Evolutionary conservation across 2,797 vertebrate species (phyloP), one percentile per base, ranked within the genome.

Genomic region (Sphaeramia orbicularis): DNA sequence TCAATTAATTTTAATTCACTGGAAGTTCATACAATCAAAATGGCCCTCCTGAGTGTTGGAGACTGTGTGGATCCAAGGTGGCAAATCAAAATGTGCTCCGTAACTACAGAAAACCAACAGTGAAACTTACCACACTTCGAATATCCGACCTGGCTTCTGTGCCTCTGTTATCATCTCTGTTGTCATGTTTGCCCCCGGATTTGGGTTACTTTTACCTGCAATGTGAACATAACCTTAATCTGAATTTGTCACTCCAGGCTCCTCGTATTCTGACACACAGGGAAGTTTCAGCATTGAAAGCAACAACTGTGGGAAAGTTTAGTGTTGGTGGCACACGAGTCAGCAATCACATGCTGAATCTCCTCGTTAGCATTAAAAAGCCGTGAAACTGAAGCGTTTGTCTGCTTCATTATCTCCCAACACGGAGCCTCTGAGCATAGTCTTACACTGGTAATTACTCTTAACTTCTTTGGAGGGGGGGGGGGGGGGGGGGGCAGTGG

Each of bases 391-490:
- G 35, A 50, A 66, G 65, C 50, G 61, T 71, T 74, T 74, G 59
- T 76, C 61, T 21, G 58, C 78, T 71, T 85, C 74, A 68, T 87
- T 85, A 87, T 74, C 80, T 74, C 63, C 30, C 38, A 13, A 66
- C 73, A 21, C 12, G 14, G 59, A 65, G 66, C 59, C 48, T 69
- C 56, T 19, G 32, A 80, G 74, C 47, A 49, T 72, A 36, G 36
- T 56, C 80, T 61, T 78, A 65, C 52, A 3, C 78, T 54, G 51
- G 63, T 68, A 84, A 87, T 87, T 80, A 80, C 70, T 35, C 66
- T 62, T 54, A 62, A 69, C 65, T 65, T 47, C 70, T 73, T 36
- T 43, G 66, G 64, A 63, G 35, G 58, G 49, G 35, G 30, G 66
- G 58, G 49, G 35, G 30, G 66, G 58, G 49, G 35, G 30, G 58